These are phyloP conservation scores for Vulpes vulpes DNA, from an alignment of 2,113 vertebrate species.

Conservation along the genomic window DNA sequence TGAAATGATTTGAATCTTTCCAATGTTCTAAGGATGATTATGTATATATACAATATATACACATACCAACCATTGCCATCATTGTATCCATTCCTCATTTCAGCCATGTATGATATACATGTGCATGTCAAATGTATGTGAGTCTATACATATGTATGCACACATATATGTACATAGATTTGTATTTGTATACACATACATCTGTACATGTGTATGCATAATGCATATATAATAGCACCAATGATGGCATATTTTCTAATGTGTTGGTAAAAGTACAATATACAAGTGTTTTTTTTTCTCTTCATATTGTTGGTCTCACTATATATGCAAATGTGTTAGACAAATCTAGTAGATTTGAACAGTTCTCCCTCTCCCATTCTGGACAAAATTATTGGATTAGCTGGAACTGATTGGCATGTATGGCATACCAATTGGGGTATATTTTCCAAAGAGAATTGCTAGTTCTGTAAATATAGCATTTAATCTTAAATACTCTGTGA, in stretches of 20 bases:
- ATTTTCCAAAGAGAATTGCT: slow-evolving; percentile 69
- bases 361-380: background rate
- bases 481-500: slow-evolving; percentile 66
- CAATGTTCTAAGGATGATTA: background rate
- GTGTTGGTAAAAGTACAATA: background rate
- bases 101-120: background rate
- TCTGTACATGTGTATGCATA: too few species aligned
- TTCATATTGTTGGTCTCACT: slow-evolving; percentile 4
- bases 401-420: background rate
- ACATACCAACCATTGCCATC: background rate
- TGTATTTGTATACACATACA: background rate
- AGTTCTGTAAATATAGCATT: slow-evolving; percentile 64
- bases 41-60: background rate
- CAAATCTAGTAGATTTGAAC: background rate
- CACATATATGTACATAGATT: background rate
- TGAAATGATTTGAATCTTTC: background rate
- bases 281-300: background rate
- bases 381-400: background rate
- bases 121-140: background rate
- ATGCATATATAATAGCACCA: background rate
- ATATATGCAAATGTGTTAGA: background rate
- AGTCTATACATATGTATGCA: background rate
- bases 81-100: background rate
- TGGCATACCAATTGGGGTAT: background rate
- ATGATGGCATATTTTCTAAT: background rate